Evolutionary conservation across 2,888 invertebrate genomes (phyloP).

Genomic region (Cylindroiulus punctatus): DNA sequence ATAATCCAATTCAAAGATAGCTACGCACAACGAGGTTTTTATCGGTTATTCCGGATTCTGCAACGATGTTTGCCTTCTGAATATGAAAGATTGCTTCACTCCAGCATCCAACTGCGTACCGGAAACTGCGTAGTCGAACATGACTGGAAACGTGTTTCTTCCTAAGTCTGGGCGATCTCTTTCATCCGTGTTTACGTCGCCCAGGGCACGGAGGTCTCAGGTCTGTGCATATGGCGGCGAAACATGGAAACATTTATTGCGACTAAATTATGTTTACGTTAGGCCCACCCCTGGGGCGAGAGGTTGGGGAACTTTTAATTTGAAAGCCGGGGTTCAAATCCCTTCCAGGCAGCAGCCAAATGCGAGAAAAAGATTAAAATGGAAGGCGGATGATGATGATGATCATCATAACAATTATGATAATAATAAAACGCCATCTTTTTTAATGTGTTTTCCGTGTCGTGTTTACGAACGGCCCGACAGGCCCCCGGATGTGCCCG

Average conservation of each 20-base stretch:
- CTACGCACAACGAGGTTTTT: too few species aligned
- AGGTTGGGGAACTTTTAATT: conserved; percentile 34
- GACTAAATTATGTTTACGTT: neutral
- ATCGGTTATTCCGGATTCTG: too few species aligned
- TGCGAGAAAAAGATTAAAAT: neutral
- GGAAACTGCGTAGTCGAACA: neutral
- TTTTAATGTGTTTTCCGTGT: conserved; percentile 26
- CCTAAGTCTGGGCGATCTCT: neutral
- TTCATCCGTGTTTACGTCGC: conserved; percentile 24
- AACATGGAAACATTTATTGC: conserved; percentile 1
- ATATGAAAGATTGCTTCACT: too few species aligned
- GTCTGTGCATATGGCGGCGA: neutral
- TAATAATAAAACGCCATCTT: neutral
- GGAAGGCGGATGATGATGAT: neutral
- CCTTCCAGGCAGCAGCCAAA: neutral
- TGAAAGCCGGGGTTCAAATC: conserved; percentile 5
- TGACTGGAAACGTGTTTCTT: neutral
- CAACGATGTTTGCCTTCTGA: too few species aligned
- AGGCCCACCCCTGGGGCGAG: neutral
- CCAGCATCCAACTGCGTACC: too few species aligned
- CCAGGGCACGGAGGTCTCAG: too few species aligned
- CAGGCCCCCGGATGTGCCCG: neutral
- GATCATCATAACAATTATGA: neutral
- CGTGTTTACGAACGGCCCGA: neutral
- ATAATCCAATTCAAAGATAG: too few species aligned